Percentiles rank a stretch among this genome's conserved stretches.
Conservation (phyloP, 2,797 vertebrate genomes). For the Halcyon smyrnensis region DNA sequence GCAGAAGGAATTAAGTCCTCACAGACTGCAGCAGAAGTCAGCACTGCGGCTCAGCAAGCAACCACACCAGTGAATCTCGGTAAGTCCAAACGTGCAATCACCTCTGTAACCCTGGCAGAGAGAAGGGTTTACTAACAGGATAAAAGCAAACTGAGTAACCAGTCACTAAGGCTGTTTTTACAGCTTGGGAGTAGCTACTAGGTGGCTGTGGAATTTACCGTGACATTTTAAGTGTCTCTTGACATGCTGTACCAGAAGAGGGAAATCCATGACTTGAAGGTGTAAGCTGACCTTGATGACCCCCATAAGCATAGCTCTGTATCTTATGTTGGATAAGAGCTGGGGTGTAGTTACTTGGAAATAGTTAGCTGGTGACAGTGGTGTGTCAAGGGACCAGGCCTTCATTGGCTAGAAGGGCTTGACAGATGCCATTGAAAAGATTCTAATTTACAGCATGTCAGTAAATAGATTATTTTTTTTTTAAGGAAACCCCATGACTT, state of each 20-base stretch:
- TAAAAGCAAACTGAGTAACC: not conserved
- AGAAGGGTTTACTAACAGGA: fast-evolving
- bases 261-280: not conserved
- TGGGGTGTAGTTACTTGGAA: not conserved
- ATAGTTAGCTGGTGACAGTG: not conserved
- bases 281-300: not conserved
- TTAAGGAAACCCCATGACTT: not conserved
- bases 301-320: not conserved
- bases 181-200: not conserved
- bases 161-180: not conserved
- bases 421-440: not conserved
- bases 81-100: fast-evolving
- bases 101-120: not conserved
- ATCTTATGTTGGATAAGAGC: not conserved
- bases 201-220: fast-evolving
- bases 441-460: not conserved
- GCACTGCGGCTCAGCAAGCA: not conserved
- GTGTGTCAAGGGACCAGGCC: not conserved
- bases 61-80: fast-evolving
- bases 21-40: fast-evolving
- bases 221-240: not conserved
- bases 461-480: not conserved
- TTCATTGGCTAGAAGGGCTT: not conserved
- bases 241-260: fast-evolving
- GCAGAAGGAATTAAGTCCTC: not conserved